Percentiles rank a stretch among this genome's conserved stretches.
Evolutionary conservation across 1,140 invertebrate species (phyloP).

Genomic region (Patella vulgata): DNA sequence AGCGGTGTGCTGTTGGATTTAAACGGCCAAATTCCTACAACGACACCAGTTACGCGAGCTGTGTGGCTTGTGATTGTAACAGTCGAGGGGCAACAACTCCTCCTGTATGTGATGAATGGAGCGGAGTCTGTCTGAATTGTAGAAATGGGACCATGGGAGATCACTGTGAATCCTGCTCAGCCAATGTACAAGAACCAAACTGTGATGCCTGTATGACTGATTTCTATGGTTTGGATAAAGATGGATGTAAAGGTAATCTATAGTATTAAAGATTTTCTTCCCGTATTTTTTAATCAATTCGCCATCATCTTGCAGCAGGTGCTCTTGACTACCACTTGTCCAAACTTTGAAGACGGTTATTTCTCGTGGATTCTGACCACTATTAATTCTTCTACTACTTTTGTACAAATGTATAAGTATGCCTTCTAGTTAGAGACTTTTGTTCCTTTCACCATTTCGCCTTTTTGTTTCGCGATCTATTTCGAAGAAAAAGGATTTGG

Average conservation of each 20-base stretch:
- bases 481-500: too few species aligned
- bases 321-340: too few species aligned
- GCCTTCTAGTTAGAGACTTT: too few species aligned
- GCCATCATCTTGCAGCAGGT: too few species aligned
- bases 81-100: slow-evolving; percentile 12
- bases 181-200: slow-evolving; percentile 12
- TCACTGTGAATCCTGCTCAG: slow-evolving; percentile 86
- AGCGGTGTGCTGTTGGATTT: slow-evolving; percentile 27
- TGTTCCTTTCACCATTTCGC: too few species aligned
- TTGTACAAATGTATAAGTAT: too few species aligned
- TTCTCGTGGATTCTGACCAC: too few species aligned
- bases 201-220: slow-evolving; percentile 28
- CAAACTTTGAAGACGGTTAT: too few species aligned
- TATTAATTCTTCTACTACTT: too few species aligned
- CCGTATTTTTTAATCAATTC: too few species aligned
- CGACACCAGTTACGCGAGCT: slow-evolving; percentile 17
- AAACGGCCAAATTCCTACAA: slow-evolving; percentile 2
- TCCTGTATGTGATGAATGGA: slow-evolving; percentile 59
- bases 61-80: slow-evolving; percentile 36
- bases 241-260: slow-evolving; percentile 36
- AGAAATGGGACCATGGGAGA: slow-evolving; percentile 85
- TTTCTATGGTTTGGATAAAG: slow-evolving; percentile 29
- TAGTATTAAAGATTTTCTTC: too few species aligned
- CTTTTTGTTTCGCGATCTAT: too few species aligned
- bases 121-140: slow-evolving; percentile 88